A percentile compares a stretch with the other conserved stretches of the same genome.
These are phyloP conservation scores for Ivindomyrus marchei DNA, from an alignment of 2,113 vertebrate genomes.

Conservation along the genomic window DNA sequence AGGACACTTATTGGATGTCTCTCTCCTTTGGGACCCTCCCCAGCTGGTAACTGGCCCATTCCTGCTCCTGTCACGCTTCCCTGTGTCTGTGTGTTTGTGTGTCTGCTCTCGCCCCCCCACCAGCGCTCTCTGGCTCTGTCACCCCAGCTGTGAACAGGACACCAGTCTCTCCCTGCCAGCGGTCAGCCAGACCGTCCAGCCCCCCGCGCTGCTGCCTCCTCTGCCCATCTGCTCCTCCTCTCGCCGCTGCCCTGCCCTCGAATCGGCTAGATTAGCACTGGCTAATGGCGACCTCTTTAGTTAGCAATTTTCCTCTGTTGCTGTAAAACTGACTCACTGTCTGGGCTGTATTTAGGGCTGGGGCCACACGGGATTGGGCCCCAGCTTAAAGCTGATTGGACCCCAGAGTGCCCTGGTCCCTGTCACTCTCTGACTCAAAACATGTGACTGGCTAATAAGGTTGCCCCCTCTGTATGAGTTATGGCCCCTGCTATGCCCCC, in stretches of 20 bases:
- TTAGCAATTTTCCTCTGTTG: not conserved
- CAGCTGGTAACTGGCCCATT: not conserved
- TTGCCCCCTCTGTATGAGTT: not conserved
- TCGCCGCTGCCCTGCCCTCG: not conserved
- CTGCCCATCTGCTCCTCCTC: not conserved
- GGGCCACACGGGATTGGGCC: not conserved
- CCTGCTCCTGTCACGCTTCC: not conserved
- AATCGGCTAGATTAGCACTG: not conserved
- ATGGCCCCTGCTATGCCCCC: not conserved
- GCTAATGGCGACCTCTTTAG: not conserved
- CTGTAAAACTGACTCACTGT: not conserved
- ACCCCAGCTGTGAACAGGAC: not conserved
- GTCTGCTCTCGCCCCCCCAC: not conserved
- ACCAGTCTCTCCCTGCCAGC: not conserved
- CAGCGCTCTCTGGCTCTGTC: not conserved
- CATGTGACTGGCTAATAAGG: not conserved
- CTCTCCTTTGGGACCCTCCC: not conserved
- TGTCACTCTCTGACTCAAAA: not conserved
- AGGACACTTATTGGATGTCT: not conserved
- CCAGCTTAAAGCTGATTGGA: not conserved
- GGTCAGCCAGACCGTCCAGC: not conserved
- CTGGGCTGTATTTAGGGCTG: not conserved
- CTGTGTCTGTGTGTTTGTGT: not conserved
- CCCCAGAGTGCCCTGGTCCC: not conserved
- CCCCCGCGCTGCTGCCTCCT: not conserved